Evolutionary conservation across 2,888 invertebrate species (phyloP), one percentile per base, ranked within the genome.

Genomic region (Ormyrus thymus): DNA sequence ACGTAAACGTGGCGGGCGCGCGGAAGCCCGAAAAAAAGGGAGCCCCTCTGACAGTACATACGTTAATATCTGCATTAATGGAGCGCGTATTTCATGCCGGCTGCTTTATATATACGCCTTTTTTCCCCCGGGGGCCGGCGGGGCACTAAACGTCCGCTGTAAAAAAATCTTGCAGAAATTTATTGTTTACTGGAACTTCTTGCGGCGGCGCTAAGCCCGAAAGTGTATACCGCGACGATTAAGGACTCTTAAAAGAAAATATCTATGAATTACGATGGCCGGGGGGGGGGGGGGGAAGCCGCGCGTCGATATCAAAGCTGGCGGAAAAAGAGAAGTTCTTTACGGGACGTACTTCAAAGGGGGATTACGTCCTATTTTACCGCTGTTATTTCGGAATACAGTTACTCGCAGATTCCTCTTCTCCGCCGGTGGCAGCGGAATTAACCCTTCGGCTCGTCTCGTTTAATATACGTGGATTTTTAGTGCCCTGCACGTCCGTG

Each of bases 91-190:
- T 59, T 72, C 65, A 71, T 48, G 64, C 15, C 45, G 6, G n/a
- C 9, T 69, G 15, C 55, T 3, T 75, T 66, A 13, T 56, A 7
- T 45, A 8, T 45, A n/a, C 53, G 7, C 29, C 56, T 74, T 45
- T 43, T 9, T 75, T 29, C 11, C 45, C 43, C 59, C 48, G 29
- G 29, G 29, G 29, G 29, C 46, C 0, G 45, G 7, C 59, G 15
- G n/a, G 59, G 76, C 10, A 73, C 65, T 73, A 73, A 73, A 73
- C 64, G 73, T 73, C 65, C 46, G n/a, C 45, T 76, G 62, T 76
- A 76, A 76, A 76, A 76, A 62, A 66, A 65, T 50, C 13, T 59
- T 13, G 7, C 7, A 50, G 59, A 75, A 75, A 75, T 75, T 76
- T 70, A 76, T 76, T 76, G 76, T 76, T 76, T 70, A 70, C 76